phyloP scores from a whole-genome alignment of 2,113 vertebrate species.

The Platysteira castanea region DNA sequence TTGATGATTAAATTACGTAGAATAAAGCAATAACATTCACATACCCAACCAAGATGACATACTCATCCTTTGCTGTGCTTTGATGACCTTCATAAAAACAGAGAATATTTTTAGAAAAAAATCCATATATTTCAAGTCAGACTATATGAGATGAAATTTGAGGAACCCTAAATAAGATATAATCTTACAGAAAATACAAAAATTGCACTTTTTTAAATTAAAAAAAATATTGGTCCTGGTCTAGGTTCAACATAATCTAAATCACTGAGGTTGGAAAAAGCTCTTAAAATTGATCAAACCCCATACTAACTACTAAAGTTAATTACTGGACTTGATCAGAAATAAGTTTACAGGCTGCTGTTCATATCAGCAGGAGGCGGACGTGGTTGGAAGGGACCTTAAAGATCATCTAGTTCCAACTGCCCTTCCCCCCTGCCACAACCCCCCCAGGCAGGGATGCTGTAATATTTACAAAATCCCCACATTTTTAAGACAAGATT shows the following conservation, averaged over 20 bases:
- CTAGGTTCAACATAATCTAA: background rate
- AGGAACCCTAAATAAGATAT: background rate
- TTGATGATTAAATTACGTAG: conserved; percentile 82
- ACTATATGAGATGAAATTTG: background rate
- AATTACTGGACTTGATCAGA: background rate
- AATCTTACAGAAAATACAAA: background rate
- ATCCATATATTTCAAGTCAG: background rate
- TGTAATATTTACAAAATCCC: background rate
- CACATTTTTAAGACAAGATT: background rate
- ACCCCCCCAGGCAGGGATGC: too few relatives aligned
- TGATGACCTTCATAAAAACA: conserved; percentile 33
- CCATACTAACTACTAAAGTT: background rate
- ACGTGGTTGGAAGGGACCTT: background rate
- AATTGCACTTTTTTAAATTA: background rate
- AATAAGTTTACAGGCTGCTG: background rate
- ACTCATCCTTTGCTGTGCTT: conserved; percentile 30
- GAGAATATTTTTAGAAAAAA: background rate
- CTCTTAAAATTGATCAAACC: background rate
- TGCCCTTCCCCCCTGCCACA: background rate
- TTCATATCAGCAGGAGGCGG: background rate
- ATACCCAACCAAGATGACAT: conserved; percentile 5
- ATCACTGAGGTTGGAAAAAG: background rate
- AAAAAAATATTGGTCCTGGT: background rate
- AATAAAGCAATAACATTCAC: conserved; percentile 77
- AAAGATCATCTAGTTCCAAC: background rate